phyloP scores from a whole-genome alignment of 2,888 invertebrate genomes.

The Polylopha cassiicola region DNA sequence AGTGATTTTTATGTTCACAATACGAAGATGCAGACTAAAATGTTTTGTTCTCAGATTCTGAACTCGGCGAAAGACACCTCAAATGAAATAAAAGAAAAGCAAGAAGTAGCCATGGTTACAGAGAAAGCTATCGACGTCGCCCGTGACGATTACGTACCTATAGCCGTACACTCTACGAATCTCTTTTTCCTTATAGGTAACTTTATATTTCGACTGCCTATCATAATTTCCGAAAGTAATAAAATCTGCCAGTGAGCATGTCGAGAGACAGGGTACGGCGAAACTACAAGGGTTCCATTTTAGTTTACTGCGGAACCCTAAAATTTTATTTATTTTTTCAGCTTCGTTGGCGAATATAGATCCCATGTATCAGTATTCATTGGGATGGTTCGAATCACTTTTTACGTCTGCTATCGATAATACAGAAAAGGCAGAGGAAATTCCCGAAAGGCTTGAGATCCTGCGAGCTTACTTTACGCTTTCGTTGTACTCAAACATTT shows the following conservation, averaged over 20 bases:
- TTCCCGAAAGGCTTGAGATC: constrained; percentile 83
- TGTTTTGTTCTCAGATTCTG: constrained; percentile 75
- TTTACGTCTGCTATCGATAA: constrained; percentile 92
- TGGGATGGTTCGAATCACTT: constrained; percentile 94
- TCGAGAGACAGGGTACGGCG: too few species aligned
- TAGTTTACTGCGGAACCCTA: constrained; percentile 4
- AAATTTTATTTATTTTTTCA: constrained; percentile 45
- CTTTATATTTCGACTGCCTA: background rate
- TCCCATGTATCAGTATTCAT: constrained; percentile 98
- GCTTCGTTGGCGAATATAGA: constrained; percentile 93
- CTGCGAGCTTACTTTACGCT: constrained; percentile 90
- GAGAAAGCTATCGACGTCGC: constrained; percentile 93
- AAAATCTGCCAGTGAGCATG: too few species aligned
- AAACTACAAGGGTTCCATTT: too few species aligned
- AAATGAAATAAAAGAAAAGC: constrained; percentile 94
- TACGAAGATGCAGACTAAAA: too few species aligned
- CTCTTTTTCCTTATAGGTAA: constrained; percentile 93
- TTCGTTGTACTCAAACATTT: constrained; percentile 92
- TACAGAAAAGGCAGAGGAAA: constrained; percentile 89
- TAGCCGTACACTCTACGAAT: constrained; percentile 92
- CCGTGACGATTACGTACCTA: constrained; percentile 91
- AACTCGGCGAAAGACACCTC: constrained; percentile 93
- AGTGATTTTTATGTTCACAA: too few species aligned
- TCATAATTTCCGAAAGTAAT: background rate
- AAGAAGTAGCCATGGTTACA: constrained; percentile 91